Percentiles rank a stretch among this genome's conserved stretches.
Evolutionary conservation across 2,797 vertebrate species (phyloP).

Genomic region (Diplodus sargus): DNA sequence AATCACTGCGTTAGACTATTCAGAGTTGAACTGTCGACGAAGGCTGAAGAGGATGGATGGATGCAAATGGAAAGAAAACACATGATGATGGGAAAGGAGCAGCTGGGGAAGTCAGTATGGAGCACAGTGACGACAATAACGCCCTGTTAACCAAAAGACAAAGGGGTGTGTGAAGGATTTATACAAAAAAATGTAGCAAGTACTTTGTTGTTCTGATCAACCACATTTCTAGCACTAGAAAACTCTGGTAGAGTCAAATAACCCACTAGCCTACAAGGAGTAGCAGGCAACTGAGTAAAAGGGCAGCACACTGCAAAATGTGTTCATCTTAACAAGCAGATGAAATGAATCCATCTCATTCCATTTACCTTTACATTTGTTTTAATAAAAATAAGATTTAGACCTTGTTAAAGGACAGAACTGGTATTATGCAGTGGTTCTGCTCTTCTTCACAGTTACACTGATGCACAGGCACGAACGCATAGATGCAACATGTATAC

Average conservation of each 20-base stretch:
- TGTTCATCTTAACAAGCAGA: not conserved
- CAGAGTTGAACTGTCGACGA: conserved; percentile 16
- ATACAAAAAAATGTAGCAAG: not conserved
- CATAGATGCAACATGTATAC: not conserved
- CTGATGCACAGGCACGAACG: conserved; percentile 32
- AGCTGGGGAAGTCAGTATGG: conserved; percentile 27
- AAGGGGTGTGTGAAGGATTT: not conserved
- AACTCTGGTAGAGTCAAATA: conserved; percentile 32
- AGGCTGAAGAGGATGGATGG: conserved; percentile 10
- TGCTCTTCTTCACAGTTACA: conserved; percentile 1
- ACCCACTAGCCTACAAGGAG: conserved; percentile 13
- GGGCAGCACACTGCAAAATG: conserved; percentile 32
- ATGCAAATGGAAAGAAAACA: conserved; percentile 34
- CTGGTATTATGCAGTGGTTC: conserved; percentile 25
- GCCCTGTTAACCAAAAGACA: not conserved
- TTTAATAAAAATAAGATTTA: not conserved
- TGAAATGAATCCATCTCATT: not conserved
- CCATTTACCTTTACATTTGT: not conserved
- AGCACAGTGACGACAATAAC: conserved; percentile 4
- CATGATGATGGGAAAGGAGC: conserved; percentile 20
- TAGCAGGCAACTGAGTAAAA: conserved; percentile 26
- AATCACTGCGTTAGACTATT: conserved; percentile 35
- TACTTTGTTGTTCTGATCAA: conserved; percentile 13
- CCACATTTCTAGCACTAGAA: not conserved
- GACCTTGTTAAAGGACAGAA: not conserved